Base-by-base conservation (phyloP, 2,888 invertebrate species). In the Scotopteryx bipunctaria region DNA sequence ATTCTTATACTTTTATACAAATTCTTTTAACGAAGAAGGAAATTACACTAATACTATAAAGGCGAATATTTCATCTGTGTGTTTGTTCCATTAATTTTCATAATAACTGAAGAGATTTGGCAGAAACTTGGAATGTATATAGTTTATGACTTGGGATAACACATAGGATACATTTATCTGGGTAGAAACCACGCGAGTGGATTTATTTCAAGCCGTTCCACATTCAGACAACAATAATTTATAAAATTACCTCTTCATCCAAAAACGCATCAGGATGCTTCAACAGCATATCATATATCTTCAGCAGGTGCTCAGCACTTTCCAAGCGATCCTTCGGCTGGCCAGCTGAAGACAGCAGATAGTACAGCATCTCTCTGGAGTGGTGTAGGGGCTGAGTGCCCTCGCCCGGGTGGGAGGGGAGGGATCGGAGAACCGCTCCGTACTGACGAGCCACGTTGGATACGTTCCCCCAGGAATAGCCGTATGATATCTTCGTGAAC, bases 241-340 rank as follows among this genome's bases (percentile, higher is more conserved):
- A 23, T 6, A 8, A 11, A 74, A 86, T 78, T 77, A 96, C 96
- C 92, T 94, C 92, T 80, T 94, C 93, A 82, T 93, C 94, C 54
- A 95, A 91, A 63, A 96, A 92, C 6, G 95, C 93, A 66, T 93
- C 91, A 21, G 92, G 92, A 64, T 88, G 81, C 55, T 78, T 82
- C 33, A 90, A 58, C 27, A 90, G 62, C 5, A 73, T 79, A 21
- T 89, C 86, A 40, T 76, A 88, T 23, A 89, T 93, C 67, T 91
- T 92, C 61, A 95, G 81, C 38, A 96, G 89, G 62, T 92, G 91
- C 74, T 94, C 93, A 29, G 94, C 88, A 59, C 95, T 93, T 50
- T 92, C 92, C 25, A 81, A 38, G 19, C 78, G 73, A 51, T 90
- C 89, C 48, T 42, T 79, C 29, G 58, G 82, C 36, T 69, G 76